Evolutionary conservation across 2,797 vertebrate genomes (phyloP).

Genomic region (Sebastes trivittatus): DNA sequence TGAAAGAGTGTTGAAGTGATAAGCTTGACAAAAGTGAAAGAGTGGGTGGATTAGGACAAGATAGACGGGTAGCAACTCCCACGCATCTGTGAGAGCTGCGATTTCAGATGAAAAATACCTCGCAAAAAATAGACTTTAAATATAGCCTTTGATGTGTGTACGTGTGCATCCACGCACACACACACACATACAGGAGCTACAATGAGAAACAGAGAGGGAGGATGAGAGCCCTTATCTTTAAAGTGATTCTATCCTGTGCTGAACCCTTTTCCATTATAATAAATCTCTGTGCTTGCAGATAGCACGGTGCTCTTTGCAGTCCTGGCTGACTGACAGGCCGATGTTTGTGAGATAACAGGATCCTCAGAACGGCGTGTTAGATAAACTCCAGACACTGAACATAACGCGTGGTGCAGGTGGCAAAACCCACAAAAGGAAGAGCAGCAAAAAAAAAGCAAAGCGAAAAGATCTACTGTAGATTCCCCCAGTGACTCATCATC

Average conservation of each 20-base stretch:
- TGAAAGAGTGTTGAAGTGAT: neutral
- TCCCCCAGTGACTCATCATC: neutral
- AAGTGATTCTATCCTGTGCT: conserved; percentile 34
- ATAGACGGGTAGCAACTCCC: conserved; percentile 10
- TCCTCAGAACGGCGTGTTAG: neutral
- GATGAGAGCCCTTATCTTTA: conserved; percentile 32
- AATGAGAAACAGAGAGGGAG: neutral
- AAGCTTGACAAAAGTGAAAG: neutral
- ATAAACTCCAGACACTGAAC: conserved; percentile 14
- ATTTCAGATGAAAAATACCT: neutral
- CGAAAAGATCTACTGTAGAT: neutral
- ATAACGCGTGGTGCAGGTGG: neutral
- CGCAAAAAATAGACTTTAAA: conserved; percentile 23
- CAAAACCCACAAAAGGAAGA: neutral
- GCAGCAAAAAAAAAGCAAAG: neutral
- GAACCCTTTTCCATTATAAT: conserved; percentile 30
- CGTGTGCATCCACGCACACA: neutral
- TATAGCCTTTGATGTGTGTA: conserved; percentile 13
- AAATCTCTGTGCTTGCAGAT: conserved; percentile 27
- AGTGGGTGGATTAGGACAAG: conserved; percentile 19
- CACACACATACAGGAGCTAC: neutral
- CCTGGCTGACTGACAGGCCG: conserved; percentile 35
- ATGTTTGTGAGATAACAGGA: conserved; percentile 21
- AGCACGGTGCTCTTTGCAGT: conserved; percentile 14
- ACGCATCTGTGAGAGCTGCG: neutral